Evolutionary conservation across 2,113 vertebrate species (phyloP).

Genomic region (Pungitius pungitius): DNA sequence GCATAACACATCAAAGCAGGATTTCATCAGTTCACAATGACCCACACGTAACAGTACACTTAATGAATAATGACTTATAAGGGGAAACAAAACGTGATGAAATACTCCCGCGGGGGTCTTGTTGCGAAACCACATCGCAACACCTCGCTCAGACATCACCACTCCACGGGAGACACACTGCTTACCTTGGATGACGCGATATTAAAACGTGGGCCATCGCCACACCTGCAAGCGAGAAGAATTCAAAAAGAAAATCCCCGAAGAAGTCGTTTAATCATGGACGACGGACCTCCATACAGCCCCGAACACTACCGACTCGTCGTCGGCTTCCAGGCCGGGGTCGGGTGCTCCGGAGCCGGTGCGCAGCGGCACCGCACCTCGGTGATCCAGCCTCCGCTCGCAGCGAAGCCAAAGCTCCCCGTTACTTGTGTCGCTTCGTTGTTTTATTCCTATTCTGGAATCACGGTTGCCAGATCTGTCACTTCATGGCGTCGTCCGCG

Average conservation of each 20-base stretch:
- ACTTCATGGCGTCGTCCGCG: background rate
- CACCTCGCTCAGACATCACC: background rate
- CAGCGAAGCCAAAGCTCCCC: background rate
- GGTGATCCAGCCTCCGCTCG: slow-evolving; percentile 20
- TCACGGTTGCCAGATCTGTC: background rate
- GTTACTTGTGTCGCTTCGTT: background rate
- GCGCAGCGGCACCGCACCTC: slow-evolving; percentile 25
- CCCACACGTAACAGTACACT: background rate
- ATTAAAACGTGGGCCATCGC: background rate
- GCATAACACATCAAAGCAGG: background rate
- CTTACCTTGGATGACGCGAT: slow-evolving; percentile 44
- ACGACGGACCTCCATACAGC: slow-evolving; percentile 45
- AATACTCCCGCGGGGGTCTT: background rate
- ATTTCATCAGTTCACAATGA: slow-evolving; percentile 14
- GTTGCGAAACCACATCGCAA: background rate
- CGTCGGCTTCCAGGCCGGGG: slow-evolving; percentile 39
- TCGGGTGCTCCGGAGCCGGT: slow-evolving; percentile 30
- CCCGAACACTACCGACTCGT: slow-evolving; percentile 42
- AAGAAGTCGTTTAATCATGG: slow-evolving; percentile 34
- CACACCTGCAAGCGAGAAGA: background rate
- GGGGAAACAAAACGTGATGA: background rate
- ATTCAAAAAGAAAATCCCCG: background rate
- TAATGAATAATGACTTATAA: background rate
- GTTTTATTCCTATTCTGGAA: background rate
- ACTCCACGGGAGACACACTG: no score